phyloP scores from a whole-genome alignment of 2,113 vertebrate species.

The Anguilla rostrata region DNA sequence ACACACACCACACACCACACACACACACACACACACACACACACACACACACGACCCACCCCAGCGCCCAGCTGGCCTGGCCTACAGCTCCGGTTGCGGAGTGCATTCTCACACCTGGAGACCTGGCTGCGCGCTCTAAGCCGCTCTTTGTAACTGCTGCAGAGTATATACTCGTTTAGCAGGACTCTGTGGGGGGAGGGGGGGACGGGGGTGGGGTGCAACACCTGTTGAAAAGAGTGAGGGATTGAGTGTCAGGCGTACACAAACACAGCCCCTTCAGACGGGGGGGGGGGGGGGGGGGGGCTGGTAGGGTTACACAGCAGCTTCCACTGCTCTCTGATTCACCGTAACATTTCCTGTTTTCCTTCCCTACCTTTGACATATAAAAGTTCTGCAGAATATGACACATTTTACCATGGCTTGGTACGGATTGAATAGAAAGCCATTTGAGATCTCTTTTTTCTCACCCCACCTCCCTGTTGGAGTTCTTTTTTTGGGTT shows the following conservation, averaged over 20 bases:
- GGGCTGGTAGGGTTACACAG: slow-evolving; percentile 46
- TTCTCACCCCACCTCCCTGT: not conserved
- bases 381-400: too few relatives aligned
- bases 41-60: too few relatives aligned
- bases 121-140: slow-evolving; percentile 35
- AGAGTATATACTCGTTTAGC: slow-evolving; percentile 53
- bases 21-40: not conserved
- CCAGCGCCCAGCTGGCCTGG: slow-evolving; percentile 25
- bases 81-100: slow-evolving; percentile 39
- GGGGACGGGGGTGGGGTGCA: not conserved
- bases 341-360: slow-evolving; percentile 44
- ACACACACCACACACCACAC: too few relatives aligned
- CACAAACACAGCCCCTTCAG: slow-evolving; percentile 50
- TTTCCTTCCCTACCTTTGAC: slow-evolving; percentile 33
- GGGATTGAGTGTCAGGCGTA: slow-evolving; percentile 55
- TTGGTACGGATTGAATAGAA: not conserved
- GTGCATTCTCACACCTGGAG: slow-evolving; percentile 59
- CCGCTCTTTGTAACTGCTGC: slow-evolving; percentile 35
- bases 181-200: slow-evolving; percentile 51
- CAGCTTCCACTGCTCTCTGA: slow-evolving; percentile 19
- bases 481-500: not conserved
- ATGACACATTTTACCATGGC: not conserved
- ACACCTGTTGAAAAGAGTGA: slow-evolving; percentile 54
- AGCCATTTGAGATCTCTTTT: not conserved
- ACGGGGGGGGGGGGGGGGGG: slow-evolving; percentile 2